Base-by-base conservation (phyloP, 2,888 invertebrate genomes). In the Cetonia aurata region DNA sequence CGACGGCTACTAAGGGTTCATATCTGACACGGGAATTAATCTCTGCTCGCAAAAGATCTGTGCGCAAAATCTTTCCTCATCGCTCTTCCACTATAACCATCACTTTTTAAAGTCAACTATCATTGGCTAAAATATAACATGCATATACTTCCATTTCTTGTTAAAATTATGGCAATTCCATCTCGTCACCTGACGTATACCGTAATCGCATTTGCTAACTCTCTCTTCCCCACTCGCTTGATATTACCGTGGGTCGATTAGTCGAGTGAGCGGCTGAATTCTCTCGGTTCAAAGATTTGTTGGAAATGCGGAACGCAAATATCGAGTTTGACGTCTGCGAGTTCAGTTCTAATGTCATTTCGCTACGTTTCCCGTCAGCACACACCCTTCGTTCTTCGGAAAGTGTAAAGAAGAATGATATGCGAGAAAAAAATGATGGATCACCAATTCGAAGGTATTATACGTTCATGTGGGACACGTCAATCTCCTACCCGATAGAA, bases 401-500 rank as follows among this genome's bases (percentile, higher is more conserved):
- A 59, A 44, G 12, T 12, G 59, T 52, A 50, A 65, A 65, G 62
- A 65, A 65, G 62, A 65, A 65, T 65, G 62, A 65, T 65, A 65
- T 65, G 50, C 52, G 48, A 50, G 62, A 50, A 65, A 60, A 60
- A 65, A 50, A 65, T 65, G 62, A 65, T 65, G 62, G 62, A 65
- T 65, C 50, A 65, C 62, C 62, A 65, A 65, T 65, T 65, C 62
- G 50, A 50, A 65, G 50, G 62, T 65, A 65, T 50, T 65, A 65
- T 65, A 33, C 37, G 52, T 65, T 33, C 62, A 50, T 62, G 62
- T 62, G 62, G 62, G 50, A 62, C 62, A 65, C 62, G 62, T 65
- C 62, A 65, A 65, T 52, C 62, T 65, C 50, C 62, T 37, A 50
- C 33, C 62, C 62, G 50, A 65, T 65, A 37, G 60, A 25, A 60